phyloP scores from a whole-genome alignment of 2,797 vertebrate genomes.

The Ara ararauna region DNA sequence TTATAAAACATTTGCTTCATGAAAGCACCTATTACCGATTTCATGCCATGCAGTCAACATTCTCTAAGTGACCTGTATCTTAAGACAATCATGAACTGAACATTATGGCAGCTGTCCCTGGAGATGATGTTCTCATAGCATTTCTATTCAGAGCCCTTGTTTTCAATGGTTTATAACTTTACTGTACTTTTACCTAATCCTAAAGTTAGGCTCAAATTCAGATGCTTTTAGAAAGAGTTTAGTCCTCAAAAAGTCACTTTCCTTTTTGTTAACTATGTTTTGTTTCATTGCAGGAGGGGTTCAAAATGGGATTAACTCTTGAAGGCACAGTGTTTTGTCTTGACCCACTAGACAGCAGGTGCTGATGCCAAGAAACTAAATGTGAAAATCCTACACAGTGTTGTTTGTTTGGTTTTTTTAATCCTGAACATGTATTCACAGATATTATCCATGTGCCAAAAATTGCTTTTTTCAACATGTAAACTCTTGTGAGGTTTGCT shows the following conservation, averaged over 20 bases:
- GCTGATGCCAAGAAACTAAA: slow-evolving; percentile 85
- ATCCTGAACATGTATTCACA: slow-evolving; percentile 15
- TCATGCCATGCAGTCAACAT: background rate
- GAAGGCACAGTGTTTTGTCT: slow-evolving; percentile 98
- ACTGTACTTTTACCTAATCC: background rate
- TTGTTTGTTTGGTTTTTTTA: background rate
- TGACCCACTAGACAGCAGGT: slow-evolving; percentile 93
- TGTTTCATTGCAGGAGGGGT: slow-evolving; percentile 94
- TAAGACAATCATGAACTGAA: background rate
- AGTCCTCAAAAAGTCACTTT: background rate
- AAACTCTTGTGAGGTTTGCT: slow-evolving; percentile 63
- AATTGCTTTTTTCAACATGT: slow-evolving; percentile 65
- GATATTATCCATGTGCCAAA: slow-evolving; percentile 68
- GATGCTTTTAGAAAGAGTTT: background rate
- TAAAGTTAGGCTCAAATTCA: background rate
- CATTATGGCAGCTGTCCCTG: background rate
- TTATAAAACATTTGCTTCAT: background rate
- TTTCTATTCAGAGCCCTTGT: background rate
- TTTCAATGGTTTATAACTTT: background rate
- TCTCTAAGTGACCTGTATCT: background rate
- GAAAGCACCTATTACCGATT: background rate
- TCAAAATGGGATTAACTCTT: slow-evolving; percentile 99
- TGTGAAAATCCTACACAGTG: background rate
- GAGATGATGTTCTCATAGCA: background rate
- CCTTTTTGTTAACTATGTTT: background rate